These are phyloP conservation scores for Odontocolon sp. DNA, from an alignment of 2,888 invertebrate genomes.

Conservation along the genomic window DNA sequence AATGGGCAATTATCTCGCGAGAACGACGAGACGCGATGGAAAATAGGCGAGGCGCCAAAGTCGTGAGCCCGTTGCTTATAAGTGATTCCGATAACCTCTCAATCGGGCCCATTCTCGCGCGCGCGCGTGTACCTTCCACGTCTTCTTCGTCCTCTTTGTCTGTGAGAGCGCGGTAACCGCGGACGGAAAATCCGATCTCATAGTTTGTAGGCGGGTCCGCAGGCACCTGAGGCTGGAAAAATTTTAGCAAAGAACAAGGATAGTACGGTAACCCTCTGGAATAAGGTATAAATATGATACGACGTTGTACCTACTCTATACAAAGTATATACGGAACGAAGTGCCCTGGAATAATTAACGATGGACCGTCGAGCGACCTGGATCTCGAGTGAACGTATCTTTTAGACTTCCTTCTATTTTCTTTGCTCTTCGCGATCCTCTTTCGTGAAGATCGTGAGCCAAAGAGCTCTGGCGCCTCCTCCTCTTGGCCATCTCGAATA, in stretches of 20 bases:
- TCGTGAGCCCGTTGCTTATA: slow-evolving; percentile 78
- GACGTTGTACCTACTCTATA: neutral
- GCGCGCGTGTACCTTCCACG: slow-evolving; percentile 14
- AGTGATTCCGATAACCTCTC: slow-evolving; percentile 80
- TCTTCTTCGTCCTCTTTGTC: slow-evolving; percentile 21
- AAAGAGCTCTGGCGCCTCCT: slow-evolving; percentile 3
- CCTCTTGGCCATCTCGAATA: slow-evolving; percentile 14
- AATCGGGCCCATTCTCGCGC: slow-evolving; percentile 69
- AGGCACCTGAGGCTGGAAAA: slow-evolving; percentile 65
- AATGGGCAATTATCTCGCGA: slow-evolving; percentile 72
- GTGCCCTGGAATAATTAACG: slow-evolving; percentile 77
- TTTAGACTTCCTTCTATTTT: slow-evolving; percentile 9
- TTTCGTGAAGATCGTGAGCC: slow-evolving; percentile 15
- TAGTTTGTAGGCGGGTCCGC: slow-evolving; percentile 59
- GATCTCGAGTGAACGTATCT: slow-evolving; percentile 65
- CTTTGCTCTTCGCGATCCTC: neutral
- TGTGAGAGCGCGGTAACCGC: slow-evolving; percentile 65
- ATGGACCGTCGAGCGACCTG: slow-evolving; percentile 70
- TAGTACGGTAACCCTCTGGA: neutral
- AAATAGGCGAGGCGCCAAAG: slow-evolving; percentile 74
- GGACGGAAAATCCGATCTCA: slow-evolving; percentile 42
- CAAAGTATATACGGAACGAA: slow-evolving; percentile 57
- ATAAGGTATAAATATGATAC: neutral
- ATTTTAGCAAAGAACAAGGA: slow-evolving; percentile 43
- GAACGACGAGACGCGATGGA: slow-evolving; percentile 56